Evolutionary conservation across 2,888 invertebrate genomes (phyloP), one percentile per base, ranked within the genome.

Genomic region (Drosophila phalerata): DNA sequence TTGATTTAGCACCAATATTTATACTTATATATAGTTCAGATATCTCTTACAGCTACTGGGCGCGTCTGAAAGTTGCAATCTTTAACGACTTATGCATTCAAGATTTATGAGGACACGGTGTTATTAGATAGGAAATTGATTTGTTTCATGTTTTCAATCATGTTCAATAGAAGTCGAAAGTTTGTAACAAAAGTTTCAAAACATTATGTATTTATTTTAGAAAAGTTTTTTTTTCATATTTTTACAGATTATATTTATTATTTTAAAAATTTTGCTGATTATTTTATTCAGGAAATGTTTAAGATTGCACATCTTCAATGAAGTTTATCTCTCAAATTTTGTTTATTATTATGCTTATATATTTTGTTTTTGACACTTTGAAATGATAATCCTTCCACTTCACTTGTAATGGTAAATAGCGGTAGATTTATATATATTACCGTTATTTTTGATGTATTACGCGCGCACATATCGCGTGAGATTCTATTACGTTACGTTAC

Each of bases 1-100:
- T 86, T 86, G 85, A 86, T 86, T 86, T 88, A 86, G 88, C 85
- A 88, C 88, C 88, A 79, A 86, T 86, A 70, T 81, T 69, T 83
- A 25, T 61, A 64, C 57, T 37, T 57, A 42, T 74, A 58, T 73
- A 52, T 57, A 69, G 70, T 84, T 72, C 79, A 76, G 37, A 55
- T 52, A 52, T 63, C 49, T 69, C 51, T 45, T 69, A 52, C 52
- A 49, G 70, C 80, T 78, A 56, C 79, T 70, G 85, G 77, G 77
- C 77, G 69, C 67, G 58, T 43, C 65, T 32, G 48, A 58, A 69
- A 68, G 60, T 70, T 63, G 42, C 25, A 49, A 43, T 57, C 51
- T 58, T 64, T 53, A 45, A 55, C 25, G 45, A 58, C 10, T 40
- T 64, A 53, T 53, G 15, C 9, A 49, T 56, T 71, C 32, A 28